Base-by-base conservation (phyloP, 2,113 vertebrate species). In the Lycaon pictus region DNA sequence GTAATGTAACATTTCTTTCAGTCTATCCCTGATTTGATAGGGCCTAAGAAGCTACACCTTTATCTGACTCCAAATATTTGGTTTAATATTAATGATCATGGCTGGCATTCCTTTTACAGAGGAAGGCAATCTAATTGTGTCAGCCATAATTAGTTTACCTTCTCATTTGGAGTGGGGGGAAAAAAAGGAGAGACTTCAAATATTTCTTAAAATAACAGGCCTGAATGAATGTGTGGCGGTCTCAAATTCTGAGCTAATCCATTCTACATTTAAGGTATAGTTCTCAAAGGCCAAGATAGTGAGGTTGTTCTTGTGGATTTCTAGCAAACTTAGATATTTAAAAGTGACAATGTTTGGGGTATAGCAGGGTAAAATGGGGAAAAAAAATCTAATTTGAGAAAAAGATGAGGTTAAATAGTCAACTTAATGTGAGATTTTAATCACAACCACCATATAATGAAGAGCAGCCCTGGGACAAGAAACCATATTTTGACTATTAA, bases 31-130 rank as follows among this genome's bases (percentile, higher is more conserved):
- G 65, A 97, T 90, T 83, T 92, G 74, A 86, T 22, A 84, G 93
- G 67, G n/a, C 69, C n/a, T 19, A 90, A 91, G 48, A 80, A 63
- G 29, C 37, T 79, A 65, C n/a, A 51, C 22, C 23, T 62, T 90
- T 71, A 62, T 74, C 56, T 80, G 79, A 76, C 48, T 92, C 23
- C 22, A 74, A 79, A n/a, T 90, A 89, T 89, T 97, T 96, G 81
- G 53, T 72, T 95, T 97, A 76, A 95, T 84, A 32, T 92, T 65
- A 83, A 90, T 65, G 53, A 43, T 81, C 51, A 48, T 17, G 60
- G 79, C 77, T 92, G 72, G 55, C 29, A 32, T 67, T 91, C 58
- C 83, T 92, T 97, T 95, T 25, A 71, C 3, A 16, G 83, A 97
- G 20, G 63, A 90, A 90, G 90, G 43, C 58, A 77, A 51, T 23